Base-by-base conservation (phyloP, 2,797 vertebrate species). In the Crenichthys baileyi region DNA sequence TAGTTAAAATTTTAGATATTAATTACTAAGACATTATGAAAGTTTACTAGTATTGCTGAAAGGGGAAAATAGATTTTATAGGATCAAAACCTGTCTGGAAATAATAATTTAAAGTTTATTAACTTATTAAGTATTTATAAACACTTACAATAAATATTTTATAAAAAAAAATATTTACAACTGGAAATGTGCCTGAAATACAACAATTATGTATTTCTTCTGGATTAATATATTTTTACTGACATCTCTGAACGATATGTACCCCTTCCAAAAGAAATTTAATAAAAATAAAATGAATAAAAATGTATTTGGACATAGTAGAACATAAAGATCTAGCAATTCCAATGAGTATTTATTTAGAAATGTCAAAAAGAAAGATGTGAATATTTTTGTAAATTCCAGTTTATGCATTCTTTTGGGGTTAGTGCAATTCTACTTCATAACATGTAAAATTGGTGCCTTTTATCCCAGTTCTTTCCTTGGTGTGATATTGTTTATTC, bases 361-460 rank as follows among this genome's bases (percentile, higher is more conserved):
- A 78, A 9, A 13, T 1, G 48, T 79, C 36, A 3, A 61, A 58
- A 67, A 18, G 20, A 70, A 68, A 44, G 0, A 13, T 63, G 9
- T 26, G 11, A 48, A 15, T 82, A 29, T 70, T 1, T 86, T 83
- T 84, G 46, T 81, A 81, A 55, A 71, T 77, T 58, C 65, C 36
- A n/a, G 55, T 55, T 84, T 68, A 76, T 85, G 70, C 74, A 87
- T 31, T 53, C 76, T 73, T 79, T 72, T 71, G 31, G 50, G 2
- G 72, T 74, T 77, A 22, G 48, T 78, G 65, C 1, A 0, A 0
- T 75, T 76, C 11, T 0, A 73, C 31, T 79, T 82, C 6, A 63
- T 7, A 70, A 53, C 56, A 46, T 24, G 20, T 70, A 68, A 75
- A 86, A 41, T 31, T 41, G 75, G 87, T 91, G 87, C 85, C 89